Conservation (phyloP, 1,140 invertebrate genomes). For the Ceratoteleas bidentatus region DNA sequence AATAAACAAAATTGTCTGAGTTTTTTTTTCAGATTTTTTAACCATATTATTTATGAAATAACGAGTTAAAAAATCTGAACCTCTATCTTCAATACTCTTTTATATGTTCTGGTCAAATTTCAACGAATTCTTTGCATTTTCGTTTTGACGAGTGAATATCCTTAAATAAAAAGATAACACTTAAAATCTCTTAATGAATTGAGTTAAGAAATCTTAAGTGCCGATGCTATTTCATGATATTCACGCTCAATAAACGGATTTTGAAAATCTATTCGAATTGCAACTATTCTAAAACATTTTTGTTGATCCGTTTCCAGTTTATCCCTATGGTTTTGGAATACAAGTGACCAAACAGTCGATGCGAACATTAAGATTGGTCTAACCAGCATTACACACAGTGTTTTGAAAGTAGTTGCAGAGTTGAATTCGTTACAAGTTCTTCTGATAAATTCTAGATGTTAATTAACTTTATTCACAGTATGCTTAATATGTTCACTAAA, state of each 20-base stretch:
- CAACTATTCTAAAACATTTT: conserved; percentile 10
- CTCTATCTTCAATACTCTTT: too few species aligned
- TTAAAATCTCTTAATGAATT: not conserved
- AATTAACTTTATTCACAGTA: not conserved
- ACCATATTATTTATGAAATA: too few species aligned
- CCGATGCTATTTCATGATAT: too few species aligned
- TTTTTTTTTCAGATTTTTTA: too few species aligned
- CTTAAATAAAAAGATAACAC: not conserved
- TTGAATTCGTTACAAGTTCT: conserved; percentile 5
- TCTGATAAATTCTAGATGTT: conserved; percentile 5
- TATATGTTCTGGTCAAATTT: too few species aligned
- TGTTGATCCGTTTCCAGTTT: conserved; percentile 9
- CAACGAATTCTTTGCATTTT: too few species aligned
- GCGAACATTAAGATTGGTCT: conserved; percentile 11
- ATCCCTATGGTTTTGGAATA: not conserved
- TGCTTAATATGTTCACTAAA: not conserved
- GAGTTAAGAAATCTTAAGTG: conserved; percentile 4
- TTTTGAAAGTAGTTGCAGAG: not conserved
- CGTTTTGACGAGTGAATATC: too few species aligned
- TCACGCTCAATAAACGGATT: conserved; percentile 15
- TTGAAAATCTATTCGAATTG: not conserved
- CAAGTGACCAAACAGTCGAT: conserved; percentile 11
- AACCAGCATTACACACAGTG: conserved; percentile 4
- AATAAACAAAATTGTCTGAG: too few species aligned
- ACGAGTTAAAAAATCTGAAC: too few species aligned